phyloP scores from a whole-genome alignment of 2,113 vertebrate genomes.

The Toxotes jaculatrix region DNA sequence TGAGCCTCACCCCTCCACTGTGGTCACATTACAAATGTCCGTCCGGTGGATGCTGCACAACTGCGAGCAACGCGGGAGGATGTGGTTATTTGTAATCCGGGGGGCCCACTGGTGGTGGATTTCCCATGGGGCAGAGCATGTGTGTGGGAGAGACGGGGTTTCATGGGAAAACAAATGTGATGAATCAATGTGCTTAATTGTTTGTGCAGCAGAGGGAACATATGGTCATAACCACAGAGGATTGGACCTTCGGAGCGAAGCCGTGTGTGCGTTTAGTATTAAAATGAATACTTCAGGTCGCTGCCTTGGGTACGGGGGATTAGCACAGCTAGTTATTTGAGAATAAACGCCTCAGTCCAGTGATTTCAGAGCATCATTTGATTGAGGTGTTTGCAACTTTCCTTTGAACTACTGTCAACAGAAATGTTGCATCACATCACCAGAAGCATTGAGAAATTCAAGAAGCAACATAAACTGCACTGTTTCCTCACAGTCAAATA shows the following conservation, averaged over 20 bases:
- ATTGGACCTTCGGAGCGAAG: constrained; percentile 7
- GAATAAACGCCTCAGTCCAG: not conserved
- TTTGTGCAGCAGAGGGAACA: constrained; percentile 22
- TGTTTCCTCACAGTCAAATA: not conserved
- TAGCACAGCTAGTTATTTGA: not conserved
- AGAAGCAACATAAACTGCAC: not conserved
- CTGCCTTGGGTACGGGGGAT: not conserved
- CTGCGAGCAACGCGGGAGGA: constrained; percentile 53
- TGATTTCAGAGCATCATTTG: not conserved
- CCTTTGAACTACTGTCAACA: not conserved
- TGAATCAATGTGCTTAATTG: constrained; percentile 48
- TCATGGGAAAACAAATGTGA: constrained; percentile 71
- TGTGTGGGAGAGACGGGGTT: not conserved
- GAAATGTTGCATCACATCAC: constrained; percentile 1
- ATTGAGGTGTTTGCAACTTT: not conserved
- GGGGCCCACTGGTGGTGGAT: constrained; percentile 13
- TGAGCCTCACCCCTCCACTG: constrained; percentile 12
- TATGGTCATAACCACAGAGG: constrained; percentile 26
- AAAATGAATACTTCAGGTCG: constrained; percentile 32
- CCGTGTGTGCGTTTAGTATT: not conserved
- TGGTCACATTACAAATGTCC: constrained; percentile 25
- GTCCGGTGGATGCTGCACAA: constrained; percentile 30
- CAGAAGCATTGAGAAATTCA: not conserved
- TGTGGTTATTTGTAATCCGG: constrained; percentile 58
- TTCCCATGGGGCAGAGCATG: constrained; percentile 58